phyloP scores from a whole-genome alignment of 2,888 invertebrate genomes.

The Drosophila setosimentum region DNA sequence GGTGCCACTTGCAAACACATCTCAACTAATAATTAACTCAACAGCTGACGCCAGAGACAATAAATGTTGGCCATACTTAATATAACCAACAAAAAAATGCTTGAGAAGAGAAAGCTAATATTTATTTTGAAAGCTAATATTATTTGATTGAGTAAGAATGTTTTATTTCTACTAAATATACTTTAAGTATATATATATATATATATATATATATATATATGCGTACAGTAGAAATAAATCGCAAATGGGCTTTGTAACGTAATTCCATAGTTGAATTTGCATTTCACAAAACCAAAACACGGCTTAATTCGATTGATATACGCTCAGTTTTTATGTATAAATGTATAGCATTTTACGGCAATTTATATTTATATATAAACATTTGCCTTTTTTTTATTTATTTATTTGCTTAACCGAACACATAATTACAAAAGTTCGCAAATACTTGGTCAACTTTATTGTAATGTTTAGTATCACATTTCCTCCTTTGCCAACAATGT shows the following conservation, averaged over 20 bases:
- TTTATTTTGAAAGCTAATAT: not conserved
- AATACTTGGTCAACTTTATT: not conserved
- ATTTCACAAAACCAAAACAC: constrained; percentile 9
- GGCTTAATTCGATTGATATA: constrained; percentile 7
- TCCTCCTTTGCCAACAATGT: not conserved
- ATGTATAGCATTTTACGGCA: not conserved
- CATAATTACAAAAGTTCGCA: not conserved
- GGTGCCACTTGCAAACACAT: not conserved
- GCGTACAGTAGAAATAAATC: too few species aligned
- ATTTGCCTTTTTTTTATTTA: not conserved
- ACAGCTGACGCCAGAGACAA: constrained; percentile 12
- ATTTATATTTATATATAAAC: not conserved
- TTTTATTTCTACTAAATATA: not conserved
- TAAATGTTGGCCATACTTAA: constrained; percentile 5
- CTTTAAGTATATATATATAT: not conserved
- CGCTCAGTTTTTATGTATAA: not conserved
- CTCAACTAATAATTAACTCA: constrained; percentile 33
- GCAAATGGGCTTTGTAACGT: constrained; percentile 4
- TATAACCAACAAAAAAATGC: constrained; percentile 2
- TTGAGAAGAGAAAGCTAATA: not conserved
- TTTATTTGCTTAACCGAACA: not conserved
- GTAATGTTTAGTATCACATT: not conserved
- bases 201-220: not conserved
- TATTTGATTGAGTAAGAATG: not conserved
- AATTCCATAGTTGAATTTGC: not conserved